Percentiles rank a stretch among this genome's conserved stretches.
Conservation (phyloP, 1,140 invertebrate species). For the Drosophila pachea region DNA sequence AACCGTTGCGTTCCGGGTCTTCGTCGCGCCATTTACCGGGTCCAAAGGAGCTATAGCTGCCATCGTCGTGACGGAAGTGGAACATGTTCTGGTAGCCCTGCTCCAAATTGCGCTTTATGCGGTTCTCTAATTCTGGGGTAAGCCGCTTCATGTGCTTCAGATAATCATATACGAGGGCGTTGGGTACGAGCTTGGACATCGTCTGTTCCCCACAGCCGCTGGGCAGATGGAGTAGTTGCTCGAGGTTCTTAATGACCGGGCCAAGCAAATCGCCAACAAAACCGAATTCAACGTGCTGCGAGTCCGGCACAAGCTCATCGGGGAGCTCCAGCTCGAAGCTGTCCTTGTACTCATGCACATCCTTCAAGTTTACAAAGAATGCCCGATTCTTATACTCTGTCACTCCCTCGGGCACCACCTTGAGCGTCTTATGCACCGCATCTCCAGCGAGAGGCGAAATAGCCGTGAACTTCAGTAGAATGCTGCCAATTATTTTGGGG, state of each 20-base stretch:
- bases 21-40: conserved; percentile 61
- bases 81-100: conserved; percentile 97
- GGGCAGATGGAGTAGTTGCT: conserved; percentile 89
- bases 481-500: conserved; percentile 86
- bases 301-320: conserved; percentile 84
- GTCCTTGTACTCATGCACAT: conserved; percentile 80
- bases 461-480: conserved; percentile 87
- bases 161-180: conserved; percentile 92
- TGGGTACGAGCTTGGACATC: conserved; percentile 94
- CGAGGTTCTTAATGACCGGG: conserved; percentile 86
- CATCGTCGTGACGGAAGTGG: conserved; percentile 91
- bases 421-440: conserved; percentile 84
- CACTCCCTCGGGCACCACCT: conserved; percentile 89
- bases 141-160: conserved; percentile 72
- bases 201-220: conserved; percentile 97
- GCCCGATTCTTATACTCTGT: conserved; percentile 88
- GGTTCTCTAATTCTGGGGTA: conserved; percentile 82
- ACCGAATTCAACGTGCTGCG: conserved; percentile 85
- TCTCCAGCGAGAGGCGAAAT: conserved; percentile 86
- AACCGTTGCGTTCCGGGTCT: conserved; percentile 82
- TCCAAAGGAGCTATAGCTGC: conserved; percentile 97
- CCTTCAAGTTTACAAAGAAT: conserved; percentile 87
- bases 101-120: conserved; percentile 87
- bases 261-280: conserved; percentile 88
- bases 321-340: conserved; percentile 86